Evolutionary conservation across 2,888 invertebrate species (phyloP), one percentile per base, ranked within the genome.

Genomic region (Rhimphoctona megacephalus): DNA sequence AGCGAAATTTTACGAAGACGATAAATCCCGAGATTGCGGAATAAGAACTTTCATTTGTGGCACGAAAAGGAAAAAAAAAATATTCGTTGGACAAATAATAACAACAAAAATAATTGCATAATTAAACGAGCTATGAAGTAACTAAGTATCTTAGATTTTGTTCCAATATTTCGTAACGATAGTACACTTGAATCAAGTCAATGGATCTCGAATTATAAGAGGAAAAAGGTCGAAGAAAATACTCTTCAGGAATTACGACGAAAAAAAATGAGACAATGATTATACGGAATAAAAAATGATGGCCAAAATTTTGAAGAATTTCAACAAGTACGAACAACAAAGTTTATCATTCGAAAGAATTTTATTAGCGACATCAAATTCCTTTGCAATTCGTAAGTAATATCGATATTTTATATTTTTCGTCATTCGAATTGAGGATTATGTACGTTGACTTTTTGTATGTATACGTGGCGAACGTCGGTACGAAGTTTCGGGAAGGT

Each of bases 401-500:
- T 3, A 11, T 25, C 1, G 8, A 3, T 57, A 57, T 22, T 57
- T 14, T 5, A 7, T 25, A 1, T 14, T 54, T 54, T 22, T 19
- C 33, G 22, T 1, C 14, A 43, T 14, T 69, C 33, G 17, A 66
- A 25, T 46, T 25, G 22, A 69, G 43, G 14, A 46, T 43, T 9
- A 39, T n/a, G 36, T 39, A 22, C 2, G 67, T 43, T 25, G 43
- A 43, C 67, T 69, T 22, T 43, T 3, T 1, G 9, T 11, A 25
- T 1, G 14, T 25, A 2, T 19, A 33, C 49, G 54, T 74, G 49
- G 69, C 74, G 52, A 69, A 39, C 61, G 49, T 77, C 52, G 70
- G 19, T 22, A 67, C 52, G 43, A 67, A 74, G 74, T 83, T 82
- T 83, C 30, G 19, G 72, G 74, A 79, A 79, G 74, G 52, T 61